phyloP scores from a whole-genome alignment of 1,140 invertebrate genomes.

The Bombus sylvicola region DNA sequence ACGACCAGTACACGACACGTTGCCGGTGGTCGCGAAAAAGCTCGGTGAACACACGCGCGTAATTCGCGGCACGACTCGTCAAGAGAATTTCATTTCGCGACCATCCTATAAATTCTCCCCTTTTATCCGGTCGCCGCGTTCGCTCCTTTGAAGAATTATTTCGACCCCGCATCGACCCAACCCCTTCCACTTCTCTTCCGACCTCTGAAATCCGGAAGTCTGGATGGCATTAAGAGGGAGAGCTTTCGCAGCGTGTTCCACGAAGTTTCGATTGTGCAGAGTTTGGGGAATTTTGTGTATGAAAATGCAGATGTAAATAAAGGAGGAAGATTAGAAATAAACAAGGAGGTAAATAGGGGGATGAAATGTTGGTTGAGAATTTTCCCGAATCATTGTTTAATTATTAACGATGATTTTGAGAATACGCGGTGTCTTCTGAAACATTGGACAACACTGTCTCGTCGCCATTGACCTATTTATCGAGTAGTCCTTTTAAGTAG shows the following conservation, averaged over 20 bases:
- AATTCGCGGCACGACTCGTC: slow-evolving; percentile 27
- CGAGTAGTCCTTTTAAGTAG: neutral
- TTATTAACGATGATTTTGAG: too few species aligned
- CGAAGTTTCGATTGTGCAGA: neutral
- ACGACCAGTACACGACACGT: neutral
- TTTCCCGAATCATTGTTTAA: too few species aligned
- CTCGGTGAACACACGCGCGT: neutral
- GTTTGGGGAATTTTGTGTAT: neutral
- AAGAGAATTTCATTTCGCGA: slow-evolving; percentile 42
- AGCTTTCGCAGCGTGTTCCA: neutral
- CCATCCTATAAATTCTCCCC: slow-evolving; percentile 23
- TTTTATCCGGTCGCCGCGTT: slow-evolving; percentile 1
- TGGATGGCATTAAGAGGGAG: neutral
- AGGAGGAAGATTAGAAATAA: neutral
- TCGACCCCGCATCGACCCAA: neutral
- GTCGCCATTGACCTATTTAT: neutral
- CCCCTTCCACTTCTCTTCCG: too few species aligned
- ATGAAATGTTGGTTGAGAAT: too few species aligned
- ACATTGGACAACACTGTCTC: neutral
- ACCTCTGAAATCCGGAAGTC: neutral
- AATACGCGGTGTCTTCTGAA: neutral
- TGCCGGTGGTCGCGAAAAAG: neutral
- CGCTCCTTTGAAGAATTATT: slow-evolving; percentile 44
- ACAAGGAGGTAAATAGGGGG: neutral
- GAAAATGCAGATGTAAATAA: neutral